phyloP scores from a whole-genome alignment of 1,140 invertebrate genomes.

The Steinernema feltiae region DNA sequence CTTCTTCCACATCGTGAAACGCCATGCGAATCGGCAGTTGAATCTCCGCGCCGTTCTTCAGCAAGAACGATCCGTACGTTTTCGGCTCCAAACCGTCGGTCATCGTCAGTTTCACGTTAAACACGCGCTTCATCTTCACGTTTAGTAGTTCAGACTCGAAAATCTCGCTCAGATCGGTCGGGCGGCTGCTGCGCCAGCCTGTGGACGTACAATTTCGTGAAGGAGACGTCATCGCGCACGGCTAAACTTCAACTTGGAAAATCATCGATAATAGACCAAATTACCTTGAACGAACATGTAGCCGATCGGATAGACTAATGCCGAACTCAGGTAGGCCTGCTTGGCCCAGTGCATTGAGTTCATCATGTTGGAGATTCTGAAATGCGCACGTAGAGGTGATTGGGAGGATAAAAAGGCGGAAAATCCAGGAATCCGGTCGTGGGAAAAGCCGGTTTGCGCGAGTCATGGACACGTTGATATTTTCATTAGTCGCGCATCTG shows the following conservation, averaged over 20 bases:
- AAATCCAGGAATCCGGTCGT: too few relatives aligned
- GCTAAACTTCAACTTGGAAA: too few relatives aligned
- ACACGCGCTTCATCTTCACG: slow-evolving; percentile 12
- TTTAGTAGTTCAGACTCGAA: slow-evolving; percentile 30
- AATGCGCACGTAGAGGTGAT: neutral
- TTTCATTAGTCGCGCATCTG: too few relatives aligned
- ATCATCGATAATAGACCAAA: neutral
- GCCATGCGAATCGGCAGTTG: slow-evolving; percentile 31
- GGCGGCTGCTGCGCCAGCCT: slow-evolving; percentile 17
- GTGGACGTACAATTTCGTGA: slow-evolving; percentile 21
- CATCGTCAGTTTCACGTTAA: slow-evolving; percentile 19
- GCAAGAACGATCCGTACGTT: slow-evolving; percentile 25
- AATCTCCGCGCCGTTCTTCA: slow-evolving; percentile 26
- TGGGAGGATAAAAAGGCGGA: too few relatives aligned
- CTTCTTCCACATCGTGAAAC: slow-evolving; percentile 28
- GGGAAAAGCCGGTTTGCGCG: too few relatives aligned
- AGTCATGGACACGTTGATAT: too few relatives aligned
- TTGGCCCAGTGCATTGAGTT: slow-evolving; percentile 10
- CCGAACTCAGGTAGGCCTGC: slow-evolving; percentile 21
- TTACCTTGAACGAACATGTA: slow-evolving; percentile 29
- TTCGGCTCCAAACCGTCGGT: slow-evolving; percentile 33
- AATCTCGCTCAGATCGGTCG: slow-evolving; percentile 24
- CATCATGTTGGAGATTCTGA: neutral
- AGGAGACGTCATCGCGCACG: neutral
- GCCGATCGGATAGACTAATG: slow-evolving; percentile 22